Percentiles rank a stretch among this genome's conserved stretches.
Conservation (phyloP, 30 jellyfish, hydroid and myxozoan species). For the Pseudorhiza aurosa region DNA sequence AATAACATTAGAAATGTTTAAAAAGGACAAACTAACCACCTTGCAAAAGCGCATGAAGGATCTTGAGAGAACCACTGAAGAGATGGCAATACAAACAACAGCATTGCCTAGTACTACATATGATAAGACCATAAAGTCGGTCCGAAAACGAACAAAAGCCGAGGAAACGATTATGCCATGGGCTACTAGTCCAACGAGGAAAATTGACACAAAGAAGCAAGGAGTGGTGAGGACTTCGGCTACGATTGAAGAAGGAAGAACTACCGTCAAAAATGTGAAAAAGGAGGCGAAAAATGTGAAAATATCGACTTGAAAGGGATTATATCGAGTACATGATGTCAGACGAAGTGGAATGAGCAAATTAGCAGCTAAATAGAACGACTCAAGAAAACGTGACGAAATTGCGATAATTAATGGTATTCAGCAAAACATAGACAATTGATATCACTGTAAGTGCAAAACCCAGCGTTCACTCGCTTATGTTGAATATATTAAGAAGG, state of each 20-base stretch:
- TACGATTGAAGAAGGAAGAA: neutral
- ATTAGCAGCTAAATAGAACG: conserved; percentile 36
- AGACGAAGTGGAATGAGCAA: conserved; percentile 56
- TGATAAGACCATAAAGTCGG: no score
- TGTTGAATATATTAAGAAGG: no score
- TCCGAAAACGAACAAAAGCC: no score
- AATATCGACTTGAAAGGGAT: neutral
- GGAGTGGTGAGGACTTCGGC: neutral
- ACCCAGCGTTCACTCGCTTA: no score
- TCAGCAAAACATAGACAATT: no score
- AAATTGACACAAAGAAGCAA: neutral
- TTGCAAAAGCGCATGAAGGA: conserved; percentile 45
- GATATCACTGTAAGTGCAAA: no score
- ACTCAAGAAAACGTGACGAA: conserved; percentile 54
- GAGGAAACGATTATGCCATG: no score
- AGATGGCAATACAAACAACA: neutral
- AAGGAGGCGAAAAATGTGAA: conserved; percentile 4
- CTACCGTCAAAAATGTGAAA: neutral
- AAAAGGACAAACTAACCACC: conserved; percentile 37
- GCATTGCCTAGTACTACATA: no score
- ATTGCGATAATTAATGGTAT: no score
- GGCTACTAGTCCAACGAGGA: no score
- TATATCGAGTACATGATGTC: no score
- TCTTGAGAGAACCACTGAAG: conserved; percentile 42
- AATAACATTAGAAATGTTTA: conserved; percentile 9